Conservation (phyloP, 2,113 vertebrate genomes). For the Clarias magur region DNA sequence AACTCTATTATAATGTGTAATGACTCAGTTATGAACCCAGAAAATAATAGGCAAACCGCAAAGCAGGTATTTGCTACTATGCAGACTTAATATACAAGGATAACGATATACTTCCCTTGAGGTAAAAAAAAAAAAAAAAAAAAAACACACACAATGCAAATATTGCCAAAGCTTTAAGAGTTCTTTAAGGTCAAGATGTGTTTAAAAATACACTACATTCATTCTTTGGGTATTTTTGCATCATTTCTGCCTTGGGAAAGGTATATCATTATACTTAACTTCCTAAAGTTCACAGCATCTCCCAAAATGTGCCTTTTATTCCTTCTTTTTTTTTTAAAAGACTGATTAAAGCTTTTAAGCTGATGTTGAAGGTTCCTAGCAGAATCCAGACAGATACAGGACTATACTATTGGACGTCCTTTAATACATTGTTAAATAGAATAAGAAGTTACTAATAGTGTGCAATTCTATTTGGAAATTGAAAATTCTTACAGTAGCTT, state of each 20-base stretch:
- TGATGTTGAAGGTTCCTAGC: neutral
- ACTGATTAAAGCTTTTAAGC: neutral
- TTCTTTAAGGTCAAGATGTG: neutral
- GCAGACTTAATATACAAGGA: neutral
- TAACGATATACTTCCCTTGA: neutral
- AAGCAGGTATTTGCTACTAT: neutral
- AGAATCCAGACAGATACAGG: neutral
- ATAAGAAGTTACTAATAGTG: neutral
- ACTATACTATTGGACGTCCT: neutral
- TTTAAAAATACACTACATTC: neutral
- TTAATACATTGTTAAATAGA: neutral
- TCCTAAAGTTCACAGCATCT: too few species aligned
- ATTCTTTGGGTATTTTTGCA: neutral
- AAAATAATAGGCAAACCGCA: neutral
- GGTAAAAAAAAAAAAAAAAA: neutral
- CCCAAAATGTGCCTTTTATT: neutral
- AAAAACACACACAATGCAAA: neutral
- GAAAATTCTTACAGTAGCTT: neutral
- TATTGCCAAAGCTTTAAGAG: neutral
- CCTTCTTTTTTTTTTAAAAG: neutral
- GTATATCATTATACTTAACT: too few species aligned
- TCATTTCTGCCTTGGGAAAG: too few species aligned
- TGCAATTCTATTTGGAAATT: neutral
- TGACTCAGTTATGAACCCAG: neutral
- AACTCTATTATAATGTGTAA: neutral